These are phyloP conservation scores for Tetranychus truncatus DNA, from an alignment of 2,888 invertebrate species.

Conservation along the genomic window DNA sequence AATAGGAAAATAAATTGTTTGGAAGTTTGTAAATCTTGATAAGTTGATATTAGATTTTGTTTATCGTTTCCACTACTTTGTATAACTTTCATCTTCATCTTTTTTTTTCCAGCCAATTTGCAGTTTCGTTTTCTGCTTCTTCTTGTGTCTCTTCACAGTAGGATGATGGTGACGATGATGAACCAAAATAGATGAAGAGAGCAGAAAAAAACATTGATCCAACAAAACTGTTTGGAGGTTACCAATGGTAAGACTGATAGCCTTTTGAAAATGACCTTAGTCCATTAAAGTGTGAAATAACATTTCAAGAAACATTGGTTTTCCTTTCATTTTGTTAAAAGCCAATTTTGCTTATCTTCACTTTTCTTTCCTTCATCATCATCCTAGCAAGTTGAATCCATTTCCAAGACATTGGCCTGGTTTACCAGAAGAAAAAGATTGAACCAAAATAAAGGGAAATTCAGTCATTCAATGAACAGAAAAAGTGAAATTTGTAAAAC, in stretches of 20 bases:
- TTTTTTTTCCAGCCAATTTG: no score
- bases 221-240: not conserved
- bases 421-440: not conserved
- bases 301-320: not conserved
- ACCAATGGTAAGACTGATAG: not conserved
- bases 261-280: not conserved
- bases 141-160: not conserved
- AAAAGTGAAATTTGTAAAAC: not conserved
- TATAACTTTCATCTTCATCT: no score
- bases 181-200: no score
- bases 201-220: not conserved
- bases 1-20: not conserved
- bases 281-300: conserved; percentile 1
- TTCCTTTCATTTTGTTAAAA: not conserved
- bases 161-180: not conserved
- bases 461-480: not conserved
- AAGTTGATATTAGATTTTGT: not conserved
- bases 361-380: not conserved
- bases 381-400: not conserved
- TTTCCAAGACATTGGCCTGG: not conserved
- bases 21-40: conserved; percentile 1
- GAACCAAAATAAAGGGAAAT: not conserved
- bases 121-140: no score
- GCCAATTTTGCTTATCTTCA: not conserved
- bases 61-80: not conserved